Evolutionary conservation across 2,888 invertebrate genomes (phyloP), one percentile per base, ranked within the genome.

Genomic region (Andrena bicolor): DNA sequence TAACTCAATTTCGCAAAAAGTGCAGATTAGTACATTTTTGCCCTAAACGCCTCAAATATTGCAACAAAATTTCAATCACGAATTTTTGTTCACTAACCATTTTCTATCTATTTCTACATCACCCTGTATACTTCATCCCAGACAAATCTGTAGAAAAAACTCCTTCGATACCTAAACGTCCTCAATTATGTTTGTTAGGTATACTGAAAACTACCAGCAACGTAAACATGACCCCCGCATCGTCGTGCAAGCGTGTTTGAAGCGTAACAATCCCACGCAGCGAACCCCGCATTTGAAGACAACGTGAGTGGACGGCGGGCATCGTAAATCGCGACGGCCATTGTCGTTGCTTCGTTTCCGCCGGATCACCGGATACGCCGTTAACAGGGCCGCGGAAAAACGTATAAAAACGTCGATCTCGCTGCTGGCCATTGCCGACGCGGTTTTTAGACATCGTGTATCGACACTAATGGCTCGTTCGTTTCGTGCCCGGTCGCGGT

Each of bases 381-480:
- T 77, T 71, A 79, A 69, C 68, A 30, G 41, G 41, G 23, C 13
- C 48, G 28, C 16, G 3, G 7, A 51, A 35, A 56, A 26, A 20
- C 49, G 70, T 69, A 51, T 56, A 74, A 63, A 76, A 81, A 76
- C 58, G 65, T 87, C 76, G 63, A 70, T 69, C 65, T 76, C 56
- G 71, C 72, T 56, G 53, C 49, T 48, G 30, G 60, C 69, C 71
- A 53, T 48, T 70, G 75, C 16, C 69, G 69, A 71, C 70, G 83
- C 68, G 76, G 70, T 85, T 88, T 88, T 88, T 77, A 83, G 83
- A 85, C 80, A 82, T 77, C 81, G 79, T 77, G 79, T 80, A 85
- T 86, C 88, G 83, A 83, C 80, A 70, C 81, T 88, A 88, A 86
- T 88, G 83, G 79, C 82, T 86, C 83, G 80, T 85, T 76, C 80